phyloP scores from a whole-genome alignment of 2,113 vertebrate species.

The Oncorhynchus kisutch region DNA sequence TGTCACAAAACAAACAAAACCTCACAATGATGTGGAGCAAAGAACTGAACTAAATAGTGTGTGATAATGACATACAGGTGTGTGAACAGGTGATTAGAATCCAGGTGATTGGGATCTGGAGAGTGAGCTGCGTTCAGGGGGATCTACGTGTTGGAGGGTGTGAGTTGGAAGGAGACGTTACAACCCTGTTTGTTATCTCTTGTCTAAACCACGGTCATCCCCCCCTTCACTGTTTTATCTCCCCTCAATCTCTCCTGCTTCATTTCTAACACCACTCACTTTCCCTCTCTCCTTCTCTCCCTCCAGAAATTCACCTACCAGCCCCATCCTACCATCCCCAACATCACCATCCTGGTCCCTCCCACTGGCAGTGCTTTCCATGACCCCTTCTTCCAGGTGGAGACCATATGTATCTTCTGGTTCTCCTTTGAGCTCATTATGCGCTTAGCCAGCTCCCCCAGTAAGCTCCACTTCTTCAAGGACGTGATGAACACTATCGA shows the following conservation, averaged over 20 bases:
- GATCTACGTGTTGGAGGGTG: no score
- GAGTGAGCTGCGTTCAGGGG: no score
- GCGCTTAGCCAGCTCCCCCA: constrained; percentile 80
- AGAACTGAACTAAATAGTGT: no score
- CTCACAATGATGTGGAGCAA: no score
- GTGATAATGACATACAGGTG: no score
- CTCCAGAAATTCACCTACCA: constrained; percentile 45
- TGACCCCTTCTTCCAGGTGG: constrained; percentile 90
- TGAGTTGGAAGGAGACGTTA: no score
- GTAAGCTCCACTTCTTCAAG: constrained; percentile 85
- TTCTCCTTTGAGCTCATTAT: constrained; percentile 88
- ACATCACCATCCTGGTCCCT: constrained; percentile 48
- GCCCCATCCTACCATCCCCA: constrained; percentile 39
- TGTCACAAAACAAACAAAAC: no score
- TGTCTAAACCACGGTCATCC: background rate
- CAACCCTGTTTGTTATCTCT: no score
- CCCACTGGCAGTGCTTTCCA: constrained; percentile 63
- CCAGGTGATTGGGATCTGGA: no score
- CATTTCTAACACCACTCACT: constrained; percentile 4
- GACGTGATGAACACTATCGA: constrained; percentile 95
- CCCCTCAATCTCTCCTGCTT: background rate
- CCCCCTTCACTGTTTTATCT: background rate
- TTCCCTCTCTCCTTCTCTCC: background rate
- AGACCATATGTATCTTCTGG: constrained; percentile 91
- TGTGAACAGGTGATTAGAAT: no score